Percentiles rank a stretch among this genome's conserved stretches.
phyloP scores from a whole-genome alignment of 2,113 vertebrate species.

The Carassius gibelio region DNA sequence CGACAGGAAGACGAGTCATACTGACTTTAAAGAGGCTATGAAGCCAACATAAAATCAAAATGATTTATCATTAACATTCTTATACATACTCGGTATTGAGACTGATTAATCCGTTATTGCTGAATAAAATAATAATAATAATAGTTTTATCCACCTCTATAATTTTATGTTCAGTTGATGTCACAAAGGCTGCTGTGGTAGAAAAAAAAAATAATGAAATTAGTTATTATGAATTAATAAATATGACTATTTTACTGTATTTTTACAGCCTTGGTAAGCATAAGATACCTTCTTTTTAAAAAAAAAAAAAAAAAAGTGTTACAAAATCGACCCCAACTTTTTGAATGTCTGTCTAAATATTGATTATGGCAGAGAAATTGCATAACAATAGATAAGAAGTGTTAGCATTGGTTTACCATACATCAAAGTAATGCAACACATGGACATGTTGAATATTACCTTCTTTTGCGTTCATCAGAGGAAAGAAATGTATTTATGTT shows the following conservation, averaged over 20 bases:
- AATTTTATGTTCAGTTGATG: background rate
- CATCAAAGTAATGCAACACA: background rate
- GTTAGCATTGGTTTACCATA: too few species aligned
- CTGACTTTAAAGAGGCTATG: conserved; percentile 23
- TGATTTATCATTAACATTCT: background rate
- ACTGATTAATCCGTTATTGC: background rate
- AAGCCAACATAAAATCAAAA: background rate
- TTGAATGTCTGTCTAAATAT: background rate
- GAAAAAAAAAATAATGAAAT: background rate
- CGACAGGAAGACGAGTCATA: conserved; percentile 30
- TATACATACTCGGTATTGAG: background rate
- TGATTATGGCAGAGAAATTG: background rate
- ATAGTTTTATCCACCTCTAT: background rate
- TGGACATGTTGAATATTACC: background rate
- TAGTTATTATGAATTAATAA: background rate
- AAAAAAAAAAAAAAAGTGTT: background rate
- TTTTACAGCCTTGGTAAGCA: too few species aligned
- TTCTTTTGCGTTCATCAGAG: background rate
- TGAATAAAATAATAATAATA: too few species aligned
- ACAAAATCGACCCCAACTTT: background rate
- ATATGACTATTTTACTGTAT: background rate
- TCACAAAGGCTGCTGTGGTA: background rate
- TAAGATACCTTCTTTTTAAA: background rate
- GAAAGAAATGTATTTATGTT: background rate
- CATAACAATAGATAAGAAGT: background rate